Evolutionary conservation across 30 jellyfish, hydroid and myxozoan genomes (phyloP).

Genomic region (Hydra vulgaris): DNA sequence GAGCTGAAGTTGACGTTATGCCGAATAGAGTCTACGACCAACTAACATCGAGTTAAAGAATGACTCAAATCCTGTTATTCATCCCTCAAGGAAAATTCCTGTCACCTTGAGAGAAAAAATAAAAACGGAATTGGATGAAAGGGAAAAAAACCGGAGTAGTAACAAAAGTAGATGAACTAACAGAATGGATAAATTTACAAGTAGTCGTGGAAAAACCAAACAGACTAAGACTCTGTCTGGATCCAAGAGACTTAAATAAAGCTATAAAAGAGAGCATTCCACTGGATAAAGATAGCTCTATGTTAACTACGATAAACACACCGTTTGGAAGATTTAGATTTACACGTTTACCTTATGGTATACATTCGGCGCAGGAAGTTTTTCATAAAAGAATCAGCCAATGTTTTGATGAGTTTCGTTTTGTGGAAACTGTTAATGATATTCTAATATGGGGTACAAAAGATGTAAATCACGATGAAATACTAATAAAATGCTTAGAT

Average conservation of each 20-base stretch:
- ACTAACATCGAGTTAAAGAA: too few species aligned
- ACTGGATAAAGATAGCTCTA: too few species aligned
- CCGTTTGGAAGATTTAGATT: too few species aligned
- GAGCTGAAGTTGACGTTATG: too few species aligned
- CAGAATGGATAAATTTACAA: conserved; percentile 58
- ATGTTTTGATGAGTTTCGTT: conserved; percentile 24
- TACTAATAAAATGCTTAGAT: conserved; percentile 5
- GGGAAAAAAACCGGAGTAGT: conserved; percentile 37
- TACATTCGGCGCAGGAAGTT: conserved; percentile 49
- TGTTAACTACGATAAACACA: too few species aligned
- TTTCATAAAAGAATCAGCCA: conserved; percentile 30
- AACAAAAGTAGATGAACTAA: conserved; percentile 42
- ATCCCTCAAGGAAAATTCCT: conserved; percentile 33
- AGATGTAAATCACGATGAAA: too few species aligned
- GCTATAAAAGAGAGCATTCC: conserved; percentile 46
- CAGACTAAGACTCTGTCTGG: conserved; percentile 71
- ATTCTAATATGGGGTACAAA: conserved; percentile 45
- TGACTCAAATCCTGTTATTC: too few species aligned
- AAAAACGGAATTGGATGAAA: conserved; percentile 48
- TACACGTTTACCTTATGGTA: conserved; percentile 60
- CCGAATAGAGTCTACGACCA: too few species aligned
- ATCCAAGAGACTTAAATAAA: conserved; percentile 60
- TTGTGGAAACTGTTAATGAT: conserved; percentile 37
- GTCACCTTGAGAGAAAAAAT: conserved; percentile 32
- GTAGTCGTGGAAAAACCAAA: conserved; percentile 49